phyloP scores from a whole-genome alignment of 2,113 vertebrate species.

The Neogobius melanostomus region DNA sequence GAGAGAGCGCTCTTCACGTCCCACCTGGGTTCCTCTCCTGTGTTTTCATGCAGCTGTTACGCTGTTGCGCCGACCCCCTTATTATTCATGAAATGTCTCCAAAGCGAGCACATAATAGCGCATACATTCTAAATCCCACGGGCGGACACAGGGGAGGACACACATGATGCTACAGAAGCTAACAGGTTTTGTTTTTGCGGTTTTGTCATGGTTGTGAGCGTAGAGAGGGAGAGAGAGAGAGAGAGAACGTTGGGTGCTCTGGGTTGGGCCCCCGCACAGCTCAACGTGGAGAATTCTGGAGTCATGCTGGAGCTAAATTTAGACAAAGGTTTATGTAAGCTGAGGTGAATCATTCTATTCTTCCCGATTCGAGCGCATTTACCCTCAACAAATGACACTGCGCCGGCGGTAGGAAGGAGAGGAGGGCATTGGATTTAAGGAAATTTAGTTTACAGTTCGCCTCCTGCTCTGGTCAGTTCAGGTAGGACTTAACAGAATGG shows the following conservation, averaged over 20 bases:
- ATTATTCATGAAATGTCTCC: slow-evolving; percentile 1
- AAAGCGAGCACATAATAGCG: slow-evolving; percentile 8
- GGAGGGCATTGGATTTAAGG: neutral
- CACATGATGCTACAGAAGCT: slow-evolving; percentile 2
- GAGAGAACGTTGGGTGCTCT: slow-evolving; percentile 54
- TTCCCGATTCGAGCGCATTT: slow-evolving; percentile 61
- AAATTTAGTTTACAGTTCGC: no score
- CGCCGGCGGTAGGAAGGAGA: slow-evolving; percentile 36
- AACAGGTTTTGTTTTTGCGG: slow-evolving; percentile 16
- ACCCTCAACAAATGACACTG: slow-evolving; percentile 46
- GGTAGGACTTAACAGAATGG: no score
- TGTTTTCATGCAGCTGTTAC: neutral
- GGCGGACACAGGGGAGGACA: neutral
- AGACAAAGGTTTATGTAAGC: slow-evolving; percentile 80
- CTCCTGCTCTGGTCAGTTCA: no score
- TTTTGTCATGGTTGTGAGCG: slow-evolving; percentile 3
- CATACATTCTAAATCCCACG: slow-evolving; percentile 5
- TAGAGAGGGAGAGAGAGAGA: slow-evolving; percentile 30
- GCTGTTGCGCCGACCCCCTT: neutral
- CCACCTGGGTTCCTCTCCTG: slow-evolving; percentile 13
- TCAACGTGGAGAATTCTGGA: slow-evolving; percentile 76
- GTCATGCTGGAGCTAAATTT: slow-evolving; percentile 79
- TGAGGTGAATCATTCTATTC: slow-evolving; percentile 77
- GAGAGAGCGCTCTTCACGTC: slow-evolving; percentile 3
- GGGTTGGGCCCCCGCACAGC: slow-evolving; percentile 72